These are phyloP conservation scores for Panagrolaimus sp. DNA, from an alignment of 1,140 invertebrate genomes.

Conservation along the genomic window DNA sequence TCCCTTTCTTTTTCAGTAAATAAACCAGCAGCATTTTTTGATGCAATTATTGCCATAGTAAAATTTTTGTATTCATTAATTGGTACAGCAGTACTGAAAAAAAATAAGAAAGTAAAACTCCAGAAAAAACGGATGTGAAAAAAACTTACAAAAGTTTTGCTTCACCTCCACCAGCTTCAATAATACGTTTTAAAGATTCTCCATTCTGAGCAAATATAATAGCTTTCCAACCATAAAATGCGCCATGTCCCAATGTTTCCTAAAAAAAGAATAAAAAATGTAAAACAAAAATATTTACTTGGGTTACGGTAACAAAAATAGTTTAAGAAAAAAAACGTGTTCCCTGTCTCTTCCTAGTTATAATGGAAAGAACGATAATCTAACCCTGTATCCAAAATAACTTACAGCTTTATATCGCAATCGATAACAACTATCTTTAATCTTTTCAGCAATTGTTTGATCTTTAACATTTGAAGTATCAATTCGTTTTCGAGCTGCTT, in stretches of 20 bases:
- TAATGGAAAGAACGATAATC: too few species aligned
- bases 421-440: neutral
- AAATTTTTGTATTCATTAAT: too few species aligned
- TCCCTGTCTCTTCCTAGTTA: too few species aligned
- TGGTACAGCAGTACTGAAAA: too few species aligned
- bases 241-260: neutral
- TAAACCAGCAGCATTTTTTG: too few species aligned
- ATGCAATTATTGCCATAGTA: too few species aligned
- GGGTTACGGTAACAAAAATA: too few species aligned
- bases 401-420: neutral
- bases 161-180: constrained; percentile 2
- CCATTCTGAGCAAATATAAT: neutral
- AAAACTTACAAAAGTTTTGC: constrained; percentile 3
- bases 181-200: neutral
- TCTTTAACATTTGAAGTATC: neutral
- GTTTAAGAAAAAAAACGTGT: too few species aligned
- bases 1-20: neutral
- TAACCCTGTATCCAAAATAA: neutral
- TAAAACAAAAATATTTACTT: too few species aligned
- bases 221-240: constrained; percentile 2
- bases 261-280: neutral
- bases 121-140: neutral
- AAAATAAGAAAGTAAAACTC: too few species aligned
- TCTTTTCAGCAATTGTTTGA: neutral
- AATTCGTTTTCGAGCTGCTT: neutral